Conservation (phyloP, 2,888 invertebrate genomes). For the Synergus itoensis region DNA sequence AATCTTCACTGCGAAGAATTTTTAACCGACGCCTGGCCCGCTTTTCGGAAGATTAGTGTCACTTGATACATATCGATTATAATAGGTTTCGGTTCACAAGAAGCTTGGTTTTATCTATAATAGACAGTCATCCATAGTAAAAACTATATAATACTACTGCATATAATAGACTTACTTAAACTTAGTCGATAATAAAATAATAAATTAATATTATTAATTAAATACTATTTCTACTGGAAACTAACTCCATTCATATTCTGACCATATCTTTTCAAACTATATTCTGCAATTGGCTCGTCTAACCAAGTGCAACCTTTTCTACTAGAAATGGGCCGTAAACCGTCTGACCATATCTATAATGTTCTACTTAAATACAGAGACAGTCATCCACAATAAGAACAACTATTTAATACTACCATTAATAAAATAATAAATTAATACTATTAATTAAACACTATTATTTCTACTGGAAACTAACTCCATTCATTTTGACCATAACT, state of each 20-base stretch:
- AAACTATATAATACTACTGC: not conserved
- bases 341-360: not conserved
- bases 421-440: too few species aligned
- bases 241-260: not conserved
- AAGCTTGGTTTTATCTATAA: not conserved
- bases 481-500: not conserved
- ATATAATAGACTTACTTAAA: too few species aligned
- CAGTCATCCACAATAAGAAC: not conserved
- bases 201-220: too few species aligned
- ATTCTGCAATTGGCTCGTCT: not conserved
- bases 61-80: not conserved
- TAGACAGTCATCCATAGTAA: not conserved
- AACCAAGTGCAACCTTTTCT: not conserved
- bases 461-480: not conserved
- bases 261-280: too few species aligned
- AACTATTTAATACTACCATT: not conserved
- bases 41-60: slow-evolving; percentile 7
- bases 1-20: slow-evolving; percentile 23
- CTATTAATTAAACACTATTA: not conserved
- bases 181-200: too few species aligned
- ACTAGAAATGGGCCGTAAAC: accelerated
- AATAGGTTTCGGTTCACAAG: not conserved
- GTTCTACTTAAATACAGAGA: not conserved
- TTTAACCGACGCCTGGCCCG: slow-evolving; percentile 7
- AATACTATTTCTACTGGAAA: not conserved